phyloP scores from a whole-genome alignment of 1,140 invertebrate genomes.

The Tribolium madens region DNA sequence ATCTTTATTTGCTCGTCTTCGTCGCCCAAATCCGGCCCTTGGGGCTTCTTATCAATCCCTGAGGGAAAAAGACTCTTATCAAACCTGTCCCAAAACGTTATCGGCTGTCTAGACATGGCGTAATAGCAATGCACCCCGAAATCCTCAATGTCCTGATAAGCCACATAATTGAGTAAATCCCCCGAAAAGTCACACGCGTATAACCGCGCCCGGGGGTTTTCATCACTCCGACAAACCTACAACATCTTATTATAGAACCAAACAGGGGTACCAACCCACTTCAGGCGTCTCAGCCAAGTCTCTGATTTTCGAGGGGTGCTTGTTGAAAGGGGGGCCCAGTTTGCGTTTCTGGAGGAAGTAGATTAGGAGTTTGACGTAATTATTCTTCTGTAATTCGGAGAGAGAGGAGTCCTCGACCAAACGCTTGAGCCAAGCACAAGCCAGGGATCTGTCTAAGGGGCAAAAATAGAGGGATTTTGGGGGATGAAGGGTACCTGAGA shows the following conservation, averaged over 20 bases:
- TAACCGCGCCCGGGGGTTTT: not conserved
- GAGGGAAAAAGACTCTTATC: slow-evolving; percentile 58
- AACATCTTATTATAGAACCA: not conserved
- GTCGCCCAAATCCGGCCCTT: not conserved
- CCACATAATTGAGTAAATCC: slow-evolving; percentile 62
- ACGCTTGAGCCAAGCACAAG: slow-evolving; percentile 64
- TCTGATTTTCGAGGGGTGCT: slow-evolving; percentile 58
- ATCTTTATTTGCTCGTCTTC: not conserved
- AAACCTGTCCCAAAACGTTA: slow-evolving; percentile 60
- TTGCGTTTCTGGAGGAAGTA: slow-evolving; percentile 62
- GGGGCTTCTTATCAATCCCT: not conserved
- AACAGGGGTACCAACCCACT: slow-evolving; percentile 42
- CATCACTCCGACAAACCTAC: not conserved
- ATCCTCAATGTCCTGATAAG: slow-evolving; percentile 65
- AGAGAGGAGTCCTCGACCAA: slow-evolving; percentile 55
- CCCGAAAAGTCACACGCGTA: slow-evolving; percentile 59
- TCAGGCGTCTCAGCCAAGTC: slow-evolving; percentile 58
- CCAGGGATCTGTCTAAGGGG: slow-evolving; percentile 60
- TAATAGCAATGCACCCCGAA: slow-evolving; percentile 66
- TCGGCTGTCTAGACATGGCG: slow-evolving; percentile 64
- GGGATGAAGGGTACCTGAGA: not conserved
- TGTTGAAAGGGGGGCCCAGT: slow-evolving; percentile 61
- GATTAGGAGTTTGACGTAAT: slow-evolving; percentile 64
- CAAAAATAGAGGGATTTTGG: not conserved
- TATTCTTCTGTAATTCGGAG: slow-evolving; percentile 55